Evolutionary conservation across 2,113 vertebrate genomes (phyloP), one percentile per base, ranked within the genome.

Genomic region (Ornithorhynchus anatinus): DNA sequence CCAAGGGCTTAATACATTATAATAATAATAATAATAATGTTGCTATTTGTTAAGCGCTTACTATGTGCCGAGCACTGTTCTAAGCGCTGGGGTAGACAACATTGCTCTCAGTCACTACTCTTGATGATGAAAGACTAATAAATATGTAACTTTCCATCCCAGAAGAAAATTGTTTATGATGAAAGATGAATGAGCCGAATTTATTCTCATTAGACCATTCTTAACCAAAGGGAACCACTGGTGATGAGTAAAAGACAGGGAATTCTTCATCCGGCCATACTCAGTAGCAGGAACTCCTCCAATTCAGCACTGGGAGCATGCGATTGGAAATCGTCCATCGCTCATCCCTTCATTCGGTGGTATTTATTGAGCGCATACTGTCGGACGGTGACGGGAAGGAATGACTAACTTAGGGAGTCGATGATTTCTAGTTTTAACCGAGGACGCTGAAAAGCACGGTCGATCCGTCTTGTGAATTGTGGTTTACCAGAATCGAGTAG

Each of bases 321-420:
- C 73, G 59, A 85, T 52, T 33, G 67, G 42, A 70, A 85, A 85
- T 89, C 52, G 66, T 84, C 42, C 79, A 59, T 70, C 79, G 79
- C 52, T 62, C 75, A 77, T 82, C 81, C n/a, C n/a, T n/a, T n/a
- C n/a, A n/a, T n/a, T n/a, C n/a, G n/a, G n/a, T n/a, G n/a, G n/a
- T n/a, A n/a, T n/a, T n/a, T n/a, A n/a, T n/a, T n/a, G n/a, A n/a
- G n/a, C n/a, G n/a, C n/a, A 78, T 63, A 85, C 69, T 50, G 71
- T 84, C n/a, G 69, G 69, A 70, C 50, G 38, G 52, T n/a, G 60
- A 70, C 73, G 76, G 64, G 29, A 56, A 71, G 20, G 72, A 77
- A 71, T 52, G 22, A 51, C 33, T 72, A 63, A 59, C 63, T 82
- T 63, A 43, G 40, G 11, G 44, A 70, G 69, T 44, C 53, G 50